Conservation (phyloP, 2,888 invertebrate species). For the Arrhopalites spinosus region DNA sequence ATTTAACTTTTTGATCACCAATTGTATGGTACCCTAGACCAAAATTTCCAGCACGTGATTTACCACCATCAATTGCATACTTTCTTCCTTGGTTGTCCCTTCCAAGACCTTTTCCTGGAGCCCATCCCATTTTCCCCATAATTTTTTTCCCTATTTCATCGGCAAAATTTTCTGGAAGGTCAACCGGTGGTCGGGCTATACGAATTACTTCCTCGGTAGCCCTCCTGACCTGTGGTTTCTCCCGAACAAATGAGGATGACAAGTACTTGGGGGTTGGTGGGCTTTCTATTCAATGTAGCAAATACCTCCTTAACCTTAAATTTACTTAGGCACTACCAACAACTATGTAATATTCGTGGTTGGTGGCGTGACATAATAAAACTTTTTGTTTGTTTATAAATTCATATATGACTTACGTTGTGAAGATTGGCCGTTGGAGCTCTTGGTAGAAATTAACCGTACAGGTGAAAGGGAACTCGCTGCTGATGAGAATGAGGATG, state of each 20-base stretch:
- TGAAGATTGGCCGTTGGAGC: not conserved
- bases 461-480: not conserved
- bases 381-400: not conserved
- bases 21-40: constrained; percentile 9
- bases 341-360: not conserved
- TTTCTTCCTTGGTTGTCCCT: constrained; percentile 34
- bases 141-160: constrained; percentile 7
- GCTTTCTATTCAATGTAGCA: no score
- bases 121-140: constrained; percentile 33
- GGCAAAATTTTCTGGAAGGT: not conserved
- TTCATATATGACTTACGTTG: not conserved
- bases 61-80: not conserved
- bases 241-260: no score
- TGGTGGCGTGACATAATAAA: not conserved
- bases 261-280: no score
- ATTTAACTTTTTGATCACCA: no score
- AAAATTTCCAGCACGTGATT: not conserved
- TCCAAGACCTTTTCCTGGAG: constrained; percentile 22
- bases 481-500: constrained; percentile 9
- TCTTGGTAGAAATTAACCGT: constrained; percentile 10
- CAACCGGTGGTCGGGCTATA: constrained; percentile 11
- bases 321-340: not conserved
- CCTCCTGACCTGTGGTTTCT: no score
- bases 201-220: constrained; percentile 20
- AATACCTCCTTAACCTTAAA: no score